Percentiles rank a stretch among this genome's conserved stretches.
Conservation (phyloP, 2,888 invertebrate species). For the Holacanthella duospinosa region DNA sequence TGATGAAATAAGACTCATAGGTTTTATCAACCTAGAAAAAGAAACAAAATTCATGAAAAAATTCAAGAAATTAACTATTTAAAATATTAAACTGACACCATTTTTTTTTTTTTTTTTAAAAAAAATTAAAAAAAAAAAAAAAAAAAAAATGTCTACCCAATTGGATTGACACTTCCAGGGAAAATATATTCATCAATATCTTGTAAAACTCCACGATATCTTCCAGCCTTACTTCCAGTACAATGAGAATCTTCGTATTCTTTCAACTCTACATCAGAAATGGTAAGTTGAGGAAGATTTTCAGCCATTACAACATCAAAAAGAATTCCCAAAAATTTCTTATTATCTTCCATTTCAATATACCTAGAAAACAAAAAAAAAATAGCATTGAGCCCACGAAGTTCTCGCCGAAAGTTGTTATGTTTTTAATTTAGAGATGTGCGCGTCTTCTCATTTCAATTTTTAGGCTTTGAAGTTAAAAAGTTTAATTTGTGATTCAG, state of each 20-base stretch:
- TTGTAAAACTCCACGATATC: constrained; percentile 68
- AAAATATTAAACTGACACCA: not conserved
- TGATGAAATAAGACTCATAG: constrained; percentile 56
- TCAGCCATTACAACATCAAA: constrained; percentile 64
- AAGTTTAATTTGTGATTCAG: no score
- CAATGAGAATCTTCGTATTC: constrained; percentile 90
- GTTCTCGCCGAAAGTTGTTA: no score
- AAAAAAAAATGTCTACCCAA: constrained; percentile 20
- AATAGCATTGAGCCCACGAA: no score
- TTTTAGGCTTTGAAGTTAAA: no score
- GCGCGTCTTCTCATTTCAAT: no score
- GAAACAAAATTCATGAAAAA: not conserved
- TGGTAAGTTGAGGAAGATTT: constrained; percentile 52
- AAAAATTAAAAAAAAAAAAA: constrained; percentile 14
- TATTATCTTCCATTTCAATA: constrained; percentile 86
- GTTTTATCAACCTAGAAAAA: constrained; percentile 23
- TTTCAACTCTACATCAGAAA: constrained; percentile 80
- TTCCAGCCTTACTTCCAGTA: constrained; percentile 63
- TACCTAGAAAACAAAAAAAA: constrained; percentile 45
- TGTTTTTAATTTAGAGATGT: no score
- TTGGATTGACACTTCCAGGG: constrained; percentile 32
- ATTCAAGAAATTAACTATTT: not conserved
- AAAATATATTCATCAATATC: constrained; percentile 44
- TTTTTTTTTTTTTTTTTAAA: not conserved
- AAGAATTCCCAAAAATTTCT: constrained; percentile 74